Conservation (phyloP, 2,113 vertebrate species). For the Antechinus flavipes region DNA sequence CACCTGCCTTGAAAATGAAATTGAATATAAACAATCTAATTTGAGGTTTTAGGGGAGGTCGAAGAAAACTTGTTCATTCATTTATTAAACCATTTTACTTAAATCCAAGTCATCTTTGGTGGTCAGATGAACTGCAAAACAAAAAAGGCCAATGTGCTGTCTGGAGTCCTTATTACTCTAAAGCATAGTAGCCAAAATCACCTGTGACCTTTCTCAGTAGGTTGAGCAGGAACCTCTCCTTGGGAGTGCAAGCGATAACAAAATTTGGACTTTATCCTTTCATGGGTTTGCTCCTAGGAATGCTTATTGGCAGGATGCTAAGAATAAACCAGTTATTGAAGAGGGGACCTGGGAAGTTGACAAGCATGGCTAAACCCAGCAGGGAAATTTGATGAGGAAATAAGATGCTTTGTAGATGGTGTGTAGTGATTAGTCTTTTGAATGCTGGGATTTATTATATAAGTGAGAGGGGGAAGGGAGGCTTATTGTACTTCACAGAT, state of each 20-base stretch:
- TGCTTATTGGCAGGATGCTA: slow-evolving; percentile 86
- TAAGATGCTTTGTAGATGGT: slow-evolving; percentile 90
- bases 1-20: slow-evolving; percentile 38
- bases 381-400: slow-evolving; percentile 91
- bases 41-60: slow-evolving; percentile 25
- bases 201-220: slow-evolving; percentile 89
- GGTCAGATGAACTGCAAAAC: slow-evolving; percentile 78
- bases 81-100: background rate
- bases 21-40: slow-evolving; percentile 43
- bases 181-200: slow-evolving; percentile 83
- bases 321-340: slow-evolving; percentile 90
- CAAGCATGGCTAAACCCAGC: slow-evolving; percentile 88
- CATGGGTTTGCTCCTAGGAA: slow-evolving; percentile 88
- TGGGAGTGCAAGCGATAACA: slow-evolving; percentile 83
- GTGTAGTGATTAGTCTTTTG: slow-evolving; percentile 89
- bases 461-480: slow-evolving; percentile 81
- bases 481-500: slow-evolving; percentile 82
- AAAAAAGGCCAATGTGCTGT: slow-evolving; percentile 79
- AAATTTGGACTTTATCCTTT: slow-evolving; percentile 89
- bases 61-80: background rate
- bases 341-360: slow-evolving; percentile 89
- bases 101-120: slow-evolving; percentile 76
- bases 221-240: slow-evolving; percentile 79
- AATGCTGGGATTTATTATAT: slow-evolving; percentile 90
- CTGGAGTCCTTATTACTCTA: slow-evolving; percentile 70